Base-by-base conservation (phyloP, 1,140 invertebrate species). In the Hylyphantes graminicola region DNA sequence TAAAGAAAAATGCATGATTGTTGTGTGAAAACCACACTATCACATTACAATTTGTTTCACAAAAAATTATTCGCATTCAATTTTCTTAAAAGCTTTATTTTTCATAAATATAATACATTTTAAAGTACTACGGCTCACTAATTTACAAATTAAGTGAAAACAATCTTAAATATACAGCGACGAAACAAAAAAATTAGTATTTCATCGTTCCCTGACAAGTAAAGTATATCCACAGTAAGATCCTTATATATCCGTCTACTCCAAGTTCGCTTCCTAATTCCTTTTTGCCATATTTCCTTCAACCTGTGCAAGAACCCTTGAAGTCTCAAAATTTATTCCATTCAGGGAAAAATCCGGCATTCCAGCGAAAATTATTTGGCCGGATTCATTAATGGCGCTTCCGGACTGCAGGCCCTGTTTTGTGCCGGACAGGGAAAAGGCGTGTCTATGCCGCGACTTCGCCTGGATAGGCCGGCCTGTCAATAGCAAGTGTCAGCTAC, bases 321-420 rank as follows among this genome's bases (percentile, higher is more conserved):
- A 19, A 13, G 63, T 55, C n/a, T 7, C 15, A 5, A 74, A 74
- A 74, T 74, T 74, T 70, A 70, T 70, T 70, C 67, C 67, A 50
- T 64, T 11, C 63, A 21, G 21, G 67, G n/a, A n/a, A n/a, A n/a
- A 50, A 50, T 19, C 35, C 50, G 13, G 54, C n/a, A n/a, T n/a
- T n/a, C n/a, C n/a, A n/a, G n/a, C 70, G 80, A 82, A 82, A 82
- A 82, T 82, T 82, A 81, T 81, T 72, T 73, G 64, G n/a, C n/a
- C 77, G 21, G 50, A 73, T 82, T 82, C 80, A 82, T 82, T 82
- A 82, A 82, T 64, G 21, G 80, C 68, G 54, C 63, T 63, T 82
- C 50, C 19, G 78, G 78, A 79, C 55, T 67, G 17, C 54, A 21
- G 51, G 51, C 67, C 57, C 79, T 82, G 80, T 82, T 82, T 82